Percentiles rank a stretch among this genome's conserved stretches.
phyloP scores from a whole-genome alignment of 2,797 vertebrate species.

The Lates japonicus region DNA sequence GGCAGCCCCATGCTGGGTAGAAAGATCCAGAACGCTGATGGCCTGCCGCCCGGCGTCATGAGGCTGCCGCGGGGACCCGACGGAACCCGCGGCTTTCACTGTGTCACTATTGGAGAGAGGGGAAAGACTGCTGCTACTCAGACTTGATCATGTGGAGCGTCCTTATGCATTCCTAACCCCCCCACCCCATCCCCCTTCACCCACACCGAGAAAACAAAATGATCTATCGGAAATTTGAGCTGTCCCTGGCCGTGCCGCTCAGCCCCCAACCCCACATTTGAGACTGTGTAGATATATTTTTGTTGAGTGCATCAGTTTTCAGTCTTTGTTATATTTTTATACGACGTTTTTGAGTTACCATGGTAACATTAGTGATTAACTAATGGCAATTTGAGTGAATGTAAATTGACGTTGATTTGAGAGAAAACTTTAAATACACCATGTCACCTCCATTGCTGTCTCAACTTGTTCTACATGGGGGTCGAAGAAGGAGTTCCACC shows the following conservation, averaged over 20 bases:
- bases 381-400: constrained; percentile 73
- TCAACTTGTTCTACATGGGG: constrained; percentile 41
- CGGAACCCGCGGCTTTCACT: constrained; percentile 94
- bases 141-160: constrained; percentile 75
- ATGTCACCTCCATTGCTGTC: constrained; percentile 61
- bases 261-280: constrained; percentile 57
- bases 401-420: constrained; percentile 69
- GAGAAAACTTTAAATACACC: constrained; percentile 42
- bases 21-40: constrained; percentile 93
- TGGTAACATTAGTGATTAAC: constrained; percentile 73
- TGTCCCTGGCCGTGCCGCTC: constrained; percentile 51
- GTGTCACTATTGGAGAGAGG: constrained; percentile 79
- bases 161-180: constrained; percentile 36
- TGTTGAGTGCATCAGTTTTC: constrained; percentile 71
- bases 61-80: constrained; percentile 95
- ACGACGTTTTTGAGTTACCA: constrained; percentile 74
- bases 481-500: constrained; percentile 24
- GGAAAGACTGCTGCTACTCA: constrained; percentile 83
- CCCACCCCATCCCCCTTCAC: too few relatives aligned
- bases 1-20: constrained; percentile 91
- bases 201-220: constrained; percentile 22
- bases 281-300: constrained; percentile 80
- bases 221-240: constrained; percentile 47
- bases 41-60: constrained; percentile 92
- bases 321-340: constrained; percentile 84